phyloP scores from a whole-genome alignment of 2,888 invertebrate species.

The Apeira syringaria region DNA sequence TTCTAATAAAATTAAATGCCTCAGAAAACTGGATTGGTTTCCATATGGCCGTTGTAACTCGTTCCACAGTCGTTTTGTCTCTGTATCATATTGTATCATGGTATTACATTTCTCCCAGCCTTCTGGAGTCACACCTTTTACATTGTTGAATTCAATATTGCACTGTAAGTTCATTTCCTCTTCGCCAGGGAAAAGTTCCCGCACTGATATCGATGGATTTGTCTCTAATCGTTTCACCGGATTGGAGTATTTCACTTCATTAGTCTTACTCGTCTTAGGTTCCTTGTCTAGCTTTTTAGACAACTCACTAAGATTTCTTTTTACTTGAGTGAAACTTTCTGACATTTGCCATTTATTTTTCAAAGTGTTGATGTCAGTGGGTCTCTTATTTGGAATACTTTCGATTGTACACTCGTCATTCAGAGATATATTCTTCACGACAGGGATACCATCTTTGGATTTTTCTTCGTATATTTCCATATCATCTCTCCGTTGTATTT shows the following conservation, averaged over 20 bases:
- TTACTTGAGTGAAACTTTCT: slow-evolving; percentile 77
- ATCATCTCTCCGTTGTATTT: slow-evolving; percentile 38
- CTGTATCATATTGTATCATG: slow-evolving; percentile 91
- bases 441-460: slow-evolving; percentile 46
- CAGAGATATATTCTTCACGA: slow-evolving; percentile 72
- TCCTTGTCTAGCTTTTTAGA: slow-evolving; percentile 74
- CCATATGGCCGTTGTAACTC: slow-evolving; percentile 94
- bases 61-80: slow-evolving; percentile 92
- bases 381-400: slow-evolving; percentile 74
- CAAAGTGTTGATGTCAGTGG: slow-evolving; percentile 72
- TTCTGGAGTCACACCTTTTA: slow-evolving; percentile 89
- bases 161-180: slow-evolving; percentile 91
- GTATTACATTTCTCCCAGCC: slow-evolving; percentile 93
- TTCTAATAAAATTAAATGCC: slow-evolving; percentile 91
- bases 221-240: slow-evolving; percentile 88
- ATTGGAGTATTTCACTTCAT: slow-evolving; percentile 77
- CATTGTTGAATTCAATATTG: slow-evolving; percentile 88
- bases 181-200: slow-evolving; percentile 92
- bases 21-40: slow-evolving; percentile 92
- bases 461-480: slow-evolving; percentile 54
- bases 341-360: slow-evolving; percentile 81
- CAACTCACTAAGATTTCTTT: slow-evolving; percentile 73
- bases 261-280: slow-evolving; percentile 52
- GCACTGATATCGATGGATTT: slow-evolving; percentile 92
- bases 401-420: slow-evolving; percentile 85